These are phyloP conservation scores for Micropoecilia bifurca DNA, from an alignment of 2,797 vertebrate genomes.

Conservation along the genomic window DNA sequence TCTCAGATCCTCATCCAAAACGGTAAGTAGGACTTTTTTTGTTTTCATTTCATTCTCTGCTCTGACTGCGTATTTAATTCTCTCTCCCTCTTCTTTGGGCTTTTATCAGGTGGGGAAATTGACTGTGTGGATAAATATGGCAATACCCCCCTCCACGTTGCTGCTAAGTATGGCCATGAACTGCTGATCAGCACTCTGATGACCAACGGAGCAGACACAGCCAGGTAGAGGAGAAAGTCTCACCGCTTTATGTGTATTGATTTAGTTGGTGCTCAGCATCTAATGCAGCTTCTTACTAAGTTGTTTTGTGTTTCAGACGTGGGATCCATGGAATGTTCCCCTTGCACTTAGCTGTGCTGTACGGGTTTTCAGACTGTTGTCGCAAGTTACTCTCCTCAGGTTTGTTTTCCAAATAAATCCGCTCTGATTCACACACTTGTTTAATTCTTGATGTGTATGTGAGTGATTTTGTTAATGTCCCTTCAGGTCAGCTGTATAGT, in stretches of 20 bases:
- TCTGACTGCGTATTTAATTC: slow-evolving; percentile 15
- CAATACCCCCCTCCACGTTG: slow-evolving; percentile 97
- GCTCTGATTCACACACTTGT: not conserved
- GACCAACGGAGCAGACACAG: slow-evolving; percentile 96
- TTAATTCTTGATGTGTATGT: not conserved
- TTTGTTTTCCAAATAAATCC: slow-evolving; percentile 46
- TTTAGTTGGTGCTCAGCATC: not conserved
- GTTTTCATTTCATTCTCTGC: not conserved
- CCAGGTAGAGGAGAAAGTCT: slow-evolving; percentile 82
- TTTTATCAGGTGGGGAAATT: slow-evolving; percentile 90
- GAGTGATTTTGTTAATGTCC: not conserved
- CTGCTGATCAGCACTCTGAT: slow-evolving; percentile 97
- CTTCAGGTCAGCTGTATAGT: slow-evolving; percentile 97
- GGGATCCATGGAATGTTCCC: slow-evolving; percentile 97
- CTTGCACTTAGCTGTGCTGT: slow-evolving; percentile 96
- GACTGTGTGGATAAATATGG: slow-evolving; percentile 96
- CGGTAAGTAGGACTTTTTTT: slow-evolving; percentile 75
- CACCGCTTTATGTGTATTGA: not conserved
- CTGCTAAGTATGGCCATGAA: slow-evolving; percentile 98
- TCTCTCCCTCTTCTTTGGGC: not conserved
- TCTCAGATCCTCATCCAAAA: slow-evolving; percentile 99
- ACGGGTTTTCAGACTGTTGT: slow-evolving; percentile 99
- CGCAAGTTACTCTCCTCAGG: slow-evolving; percentile 99
- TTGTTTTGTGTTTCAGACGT: slow-evolving; percentile 76
- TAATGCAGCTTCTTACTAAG: not conserved